A percentile compares a stretch with the other conserved stretches of the same genome.
Conservation (phyloP, 2,113 vertebrate species). For the Corapipo altera region DNA sequence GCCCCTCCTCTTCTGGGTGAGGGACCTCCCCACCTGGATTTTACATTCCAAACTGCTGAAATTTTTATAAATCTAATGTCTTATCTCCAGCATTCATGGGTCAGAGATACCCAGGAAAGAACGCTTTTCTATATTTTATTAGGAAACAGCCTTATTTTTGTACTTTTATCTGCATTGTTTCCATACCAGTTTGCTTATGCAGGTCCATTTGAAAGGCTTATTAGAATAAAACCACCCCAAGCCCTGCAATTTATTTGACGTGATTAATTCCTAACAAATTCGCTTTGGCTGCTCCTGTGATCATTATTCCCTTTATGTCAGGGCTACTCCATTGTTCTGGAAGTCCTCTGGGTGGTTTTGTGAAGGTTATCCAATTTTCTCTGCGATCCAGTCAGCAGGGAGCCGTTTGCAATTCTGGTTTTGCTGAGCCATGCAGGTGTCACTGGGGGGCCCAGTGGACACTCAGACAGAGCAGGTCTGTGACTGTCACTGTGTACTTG, state of each 20-base stretch:
- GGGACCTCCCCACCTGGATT: background rate
- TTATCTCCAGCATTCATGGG: background rate
- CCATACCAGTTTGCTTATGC: background rate
- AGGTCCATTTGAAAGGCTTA: background rate
- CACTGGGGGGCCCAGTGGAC: background rate
- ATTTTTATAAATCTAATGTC: background rate
- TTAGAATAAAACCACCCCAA: background rate
- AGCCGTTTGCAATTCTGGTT: background rate
- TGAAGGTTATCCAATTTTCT: background rate
- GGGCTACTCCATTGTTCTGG: background rate
- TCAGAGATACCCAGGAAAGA: background rate
- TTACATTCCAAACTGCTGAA: background rate
- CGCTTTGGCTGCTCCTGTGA: background rate
- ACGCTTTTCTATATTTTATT: background rate
- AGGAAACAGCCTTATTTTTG: background rate
- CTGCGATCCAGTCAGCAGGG: background rate
- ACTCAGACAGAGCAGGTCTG: background rate
- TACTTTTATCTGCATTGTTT: background rate
- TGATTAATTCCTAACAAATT: background rate
- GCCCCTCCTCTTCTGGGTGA: background rate
- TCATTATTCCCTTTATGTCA: background rate
- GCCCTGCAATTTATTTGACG: background rate
- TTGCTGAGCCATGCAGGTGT: background rate
- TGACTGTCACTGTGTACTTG: rapidly evolving
- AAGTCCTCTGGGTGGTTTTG: background rate